phyloP scores from a whole-genome alignment of 2,113 vertebrate genomes.

The Mormyrus iriodes region DNA sequence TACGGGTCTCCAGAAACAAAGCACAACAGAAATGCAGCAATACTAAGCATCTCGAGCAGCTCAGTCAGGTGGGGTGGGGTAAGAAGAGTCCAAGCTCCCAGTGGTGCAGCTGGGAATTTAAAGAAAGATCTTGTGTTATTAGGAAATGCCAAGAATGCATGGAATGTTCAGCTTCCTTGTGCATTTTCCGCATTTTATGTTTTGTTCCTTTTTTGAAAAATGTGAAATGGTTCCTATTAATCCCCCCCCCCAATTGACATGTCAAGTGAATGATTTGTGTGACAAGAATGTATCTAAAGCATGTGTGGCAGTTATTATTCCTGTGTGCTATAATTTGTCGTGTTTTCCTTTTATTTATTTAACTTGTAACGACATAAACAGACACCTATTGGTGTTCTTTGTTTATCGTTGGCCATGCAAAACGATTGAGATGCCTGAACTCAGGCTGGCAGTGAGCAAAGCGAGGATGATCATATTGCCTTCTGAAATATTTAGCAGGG shows the following conservation, averaged over 20 bases:
- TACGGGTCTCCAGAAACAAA: not conserved
- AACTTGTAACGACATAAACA: not conserved
- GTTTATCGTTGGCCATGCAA: not conserved
- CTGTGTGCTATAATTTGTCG: conserved; percentile 11
- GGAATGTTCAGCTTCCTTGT: not conserved
- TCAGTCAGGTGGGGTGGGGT: not conserved
- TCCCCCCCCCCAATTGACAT: not conserved
- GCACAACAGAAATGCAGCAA: not conserved
- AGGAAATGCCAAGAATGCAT: not conserved
- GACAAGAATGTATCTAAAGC: not conserved
- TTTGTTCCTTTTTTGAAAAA: not conserved
- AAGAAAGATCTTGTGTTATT: not conserved
- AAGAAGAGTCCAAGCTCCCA: not conserved
- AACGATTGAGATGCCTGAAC: conserved; percentile 10
- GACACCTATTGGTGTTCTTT: conserved; percentile 36
- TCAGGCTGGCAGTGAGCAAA: conserved; percentile 27
- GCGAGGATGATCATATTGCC: conserved; percentile 29
- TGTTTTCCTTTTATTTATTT: not conserved
- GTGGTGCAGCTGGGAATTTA: not conserved
- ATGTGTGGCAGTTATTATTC: not conserved
- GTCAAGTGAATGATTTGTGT: not conserved
- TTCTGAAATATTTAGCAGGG: conserved; percentile 42
- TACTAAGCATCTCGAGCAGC: not conserved
- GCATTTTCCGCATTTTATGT: not conserved
- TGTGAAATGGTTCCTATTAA: not conserved